phyloP scores from a whole-genome alignment of 92 coral and sea anemone genomes.

The Porites cylindrica region DNA sequence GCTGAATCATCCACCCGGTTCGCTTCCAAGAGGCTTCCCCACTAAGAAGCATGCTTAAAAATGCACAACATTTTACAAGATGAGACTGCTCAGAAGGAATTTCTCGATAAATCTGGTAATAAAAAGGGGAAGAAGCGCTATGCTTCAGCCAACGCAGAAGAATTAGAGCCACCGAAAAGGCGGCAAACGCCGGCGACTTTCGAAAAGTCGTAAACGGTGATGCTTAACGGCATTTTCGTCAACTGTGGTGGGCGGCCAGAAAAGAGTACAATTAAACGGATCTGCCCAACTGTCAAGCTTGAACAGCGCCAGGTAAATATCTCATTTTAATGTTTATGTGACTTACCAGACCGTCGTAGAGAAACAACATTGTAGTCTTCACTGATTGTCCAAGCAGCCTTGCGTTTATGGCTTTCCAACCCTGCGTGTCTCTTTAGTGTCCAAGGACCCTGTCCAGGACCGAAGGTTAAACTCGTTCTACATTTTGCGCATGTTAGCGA shows the following conservation, averaged over 20 bases:
- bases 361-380: too few relatives aligned
- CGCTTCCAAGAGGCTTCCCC: constrained; percentile 6
- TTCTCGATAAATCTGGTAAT: too few relatives aligned
- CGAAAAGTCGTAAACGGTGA: constrained; percentile 10
- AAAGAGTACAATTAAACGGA: background rate
- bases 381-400: constrained; percentile 12
- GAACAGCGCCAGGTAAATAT: constrained; percentile 30
- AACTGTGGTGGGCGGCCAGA: constrained; percentile 28
- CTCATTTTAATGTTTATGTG: background rate
- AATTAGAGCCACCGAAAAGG: too few relatives aligned
- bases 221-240: constrained; percentile 16
- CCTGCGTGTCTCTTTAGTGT: constrained; percentile 10
- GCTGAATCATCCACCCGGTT: constrained; percentile 10
- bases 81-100: too few relatives aligned
- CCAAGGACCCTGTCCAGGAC: background rate
- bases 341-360: constrained; percentile 12
- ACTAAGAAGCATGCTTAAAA: background rate
- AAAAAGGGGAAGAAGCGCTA: too few relatives aligned
- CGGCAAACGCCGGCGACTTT: background rate
- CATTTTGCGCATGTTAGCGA: constrained; percentile 4
- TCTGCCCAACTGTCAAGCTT: constrained; percentile 13
- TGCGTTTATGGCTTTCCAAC: background rate
- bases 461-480: background rate
- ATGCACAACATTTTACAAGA: too few relatives aligned
- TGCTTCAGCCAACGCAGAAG: too few relatives aligned